Evolutionary conservation across 1,140 invertebrate species (phyloP), one percentile per base, ranked within the genome.

Genomic region (Zaprionus vittiger): DNA sequence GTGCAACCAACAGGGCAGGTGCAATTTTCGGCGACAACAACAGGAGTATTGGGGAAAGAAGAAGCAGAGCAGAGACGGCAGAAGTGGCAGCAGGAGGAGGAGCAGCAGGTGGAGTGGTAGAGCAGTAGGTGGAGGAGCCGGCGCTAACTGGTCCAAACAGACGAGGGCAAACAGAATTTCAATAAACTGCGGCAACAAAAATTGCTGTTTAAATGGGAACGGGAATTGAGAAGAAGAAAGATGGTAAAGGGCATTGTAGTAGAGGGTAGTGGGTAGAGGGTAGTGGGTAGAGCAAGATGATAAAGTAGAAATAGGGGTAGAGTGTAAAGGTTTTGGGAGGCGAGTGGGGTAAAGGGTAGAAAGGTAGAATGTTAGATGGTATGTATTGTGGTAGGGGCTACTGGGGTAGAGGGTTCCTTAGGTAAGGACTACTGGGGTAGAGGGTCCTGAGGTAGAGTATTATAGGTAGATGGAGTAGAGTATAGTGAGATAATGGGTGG

Each of bases 1-100:
- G 84, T 87, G 84, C 85, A 87, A 89, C 67, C 15, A 70, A n/a
- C 64, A 75, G 44, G 52, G 68, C 83, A 87, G 83, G 78, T 87
- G 83, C 84, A 87, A 81, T 89, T 75, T 83, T 74, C 64, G 54
- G 78, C 63, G 54, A 71, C 67, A 71, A 47, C 41, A 17, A 20
- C 7, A 22, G 47, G 11, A 24, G 11, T 22, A 52, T 34, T 34
- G 31, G 31, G 31, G 31, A 24, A 14, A 1, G 54, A 37, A 37
- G 24, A 37, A 20, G 37, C 6, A 44, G 41, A 44, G 41, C 2
- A 14, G 26, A 24, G 26, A n/a, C 15, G 15, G 15, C 2, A 49
- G 47, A 11, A 22, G 47, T 5, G 4, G 20, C 4, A 24, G 38
- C 15, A 41, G 15, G 15, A 41, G 15, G 12, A 15, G 38, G 4